A percentile compares a stretch with the other conserved stretches of the same genome.
phyloP scores from a whole-genome alignment of 2,888 invertebrate genomes.

The Fragum fragum region DNA sequence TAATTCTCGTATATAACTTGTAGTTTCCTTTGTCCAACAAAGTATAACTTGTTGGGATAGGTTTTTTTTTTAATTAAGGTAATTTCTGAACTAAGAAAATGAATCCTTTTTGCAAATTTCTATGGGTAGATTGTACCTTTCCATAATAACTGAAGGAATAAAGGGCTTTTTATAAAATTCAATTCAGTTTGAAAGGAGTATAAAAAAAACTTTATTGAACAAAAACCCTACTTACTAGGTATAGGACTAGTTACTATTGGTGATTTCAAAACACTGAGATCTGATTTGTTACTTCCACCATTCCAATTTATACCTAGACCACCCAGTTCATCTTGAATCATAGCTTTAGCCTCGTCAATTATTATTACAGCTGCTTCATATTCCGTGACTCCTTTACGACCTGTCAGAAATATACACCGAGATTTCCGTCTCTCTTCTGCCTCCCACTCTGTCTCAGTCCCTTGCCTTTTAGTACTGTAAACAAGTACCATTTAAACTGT shows the following conservation, averaged over 20 bases:
- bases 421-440: constrained; percentile 88
- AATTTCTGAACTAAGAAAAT: no score
- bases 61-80: no score
- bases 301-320: constrained; percentile 82
- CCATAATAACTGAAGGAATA: no score
- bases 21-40: no score
- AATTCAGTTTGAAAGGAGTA: no score
- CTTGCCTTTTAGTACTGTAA: constrained; percentile 90
- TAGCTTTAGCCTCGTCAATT: constrained; percentile 92
- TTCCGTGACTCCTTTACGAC: constrained; percentile 91
- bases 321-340: constrained; percentile 88
- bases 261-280: constrained; percentile 17
- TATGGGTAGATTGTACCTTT: no score
- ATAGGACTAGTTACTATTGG: constrained; percentile 62
- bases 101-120: no score
- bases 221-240: constrained; percentile 34
- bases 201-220: no score
- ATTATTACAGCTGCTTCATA: constrained; percentile 93
- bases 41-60: no score
- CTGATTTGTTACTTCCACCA: constrained; percentile 27
- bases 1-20: no score
- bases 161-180: no score
- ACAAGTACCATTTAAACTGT: no score
- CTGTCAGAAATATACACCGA: constrained; percentile 84
- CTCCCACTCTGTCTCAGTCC: constrained; percentile 90